Percentiles rank a stretch among this genome's conserved stretches.
phyloP scores from a whole-genome alignment of 2,797 vertebrate genomes.

The Amniataba percoides region DNA sequence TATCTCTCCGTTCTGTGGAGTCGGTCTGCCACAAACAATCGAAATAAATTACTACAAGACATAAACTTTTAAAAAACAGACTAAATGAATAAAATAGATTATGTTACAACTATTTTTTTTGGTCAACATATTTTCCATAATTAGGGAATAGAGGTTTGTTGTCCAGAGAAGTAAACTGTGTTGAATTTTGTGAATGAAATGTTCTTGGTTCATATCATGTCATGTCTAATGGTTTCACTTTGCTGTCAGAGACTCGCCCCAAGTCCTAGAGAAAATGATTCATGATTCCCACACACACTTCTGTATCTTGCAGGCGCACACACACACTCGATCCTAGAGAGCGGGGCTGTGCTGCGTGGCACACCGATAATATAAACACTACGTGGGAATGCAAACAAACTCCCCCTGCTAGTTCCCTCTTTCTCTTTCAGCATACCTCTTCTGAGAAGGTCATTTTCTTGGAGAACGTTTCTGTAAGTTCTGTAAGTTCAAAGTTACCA shows the following conservation, averaged over 20 bases:
- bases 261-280: constrained; percentile 52
- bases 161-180: constrained; percentile 38
- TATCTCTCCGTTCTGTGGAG: constrained; percentile 13
- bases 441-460: constrained; percentile 53
- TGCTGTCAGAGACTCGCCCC: constrained; percentile 40
- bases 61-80: constrained; percentile 31
- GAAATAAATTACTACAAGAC: constrained; percentile 30
- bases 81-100: constrained; percentile 41
- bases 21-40: constrained; percentile 30
- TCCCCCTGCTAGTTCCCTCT: constrained; percentile 57
- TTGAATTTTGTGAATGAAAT: constrained; percentile 57
- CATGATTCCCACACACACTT: constrained; percentile 21
- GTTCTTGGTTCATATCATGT: constrained; percentile 24
- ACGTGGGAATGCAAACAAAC: constrained; percentile 84
- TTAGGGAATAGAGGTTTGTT: constrained; percentile 28
- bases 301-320: constrained; percentile 1
- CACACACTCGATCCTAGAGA: constrained; percentile 38
- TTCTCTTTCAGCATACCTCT: constrained; percentile 65
- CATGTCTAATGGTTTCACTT: constrained; percentile 64
- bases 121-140: constrained; percentile 33
- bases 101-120: constrained; percentile 20
- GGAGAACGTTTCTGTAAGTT: constrained; percentile 56
- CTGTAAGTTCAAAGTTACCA: constrained; percentile 66
- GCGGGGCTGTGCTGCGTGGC: constrained; percentile 52
- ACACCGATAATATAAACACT: constrained; percentile 78